A percentile compares a stretch with the other conserved stretches of the same genome.
phyloP scores from a whole-genome alignment of 2,113 vertebrate species.

The Eira barbara region DNA sequence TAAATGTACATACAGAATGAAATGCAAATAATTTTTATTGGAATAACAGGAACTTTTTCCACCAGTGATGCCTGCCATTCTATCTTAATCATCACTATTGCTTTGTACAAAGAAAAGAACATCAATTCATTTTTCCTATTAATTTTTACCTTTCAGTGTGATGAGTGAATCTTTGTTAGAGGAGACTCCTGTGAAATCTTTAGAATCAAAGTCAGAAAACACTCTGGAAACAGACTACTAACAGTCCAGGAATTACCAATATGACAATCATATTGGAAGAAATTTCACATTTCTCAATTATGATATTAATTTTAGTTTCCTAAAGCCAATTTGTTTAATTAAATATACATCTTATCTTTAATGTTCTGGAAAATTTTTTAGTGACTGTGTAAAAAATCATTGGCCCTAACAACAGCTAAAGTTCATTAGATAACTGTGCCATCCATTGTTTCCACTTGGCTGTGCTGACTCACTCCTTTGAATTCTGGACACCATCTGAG shows the following conservation, averaged over 20 bases:
- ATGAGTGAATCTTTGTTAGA: background rate
- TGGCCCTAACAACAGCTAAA: background rate
- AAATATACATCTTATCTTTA: background rate
- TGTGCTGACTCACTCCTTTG: background rate
- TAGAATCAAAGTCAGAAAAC: background rate
- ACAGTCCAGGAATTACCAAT: background rate
- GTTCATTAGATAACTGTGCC: background rate
- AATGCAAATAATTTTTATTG: background rate
- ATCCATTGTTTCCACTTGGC: background rate
- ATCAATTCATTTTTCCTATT: background rate
- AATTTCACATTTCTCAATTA: background rate
- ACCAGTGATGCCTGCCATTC: background rate
- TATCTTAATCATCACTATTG: background rate
- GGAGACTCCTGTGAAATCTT: background rate
- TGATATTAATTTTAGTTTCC: background rate
- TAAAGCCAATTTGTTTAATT: background rate
- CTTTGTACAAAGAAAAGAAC: background rate
- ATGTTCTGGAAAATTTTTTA: background rate
- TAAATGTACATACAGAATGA: background rate
- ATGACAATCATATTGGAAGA: background rate
- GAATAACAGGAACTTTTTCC: background rate
- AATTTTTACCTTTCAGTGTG: background rate
- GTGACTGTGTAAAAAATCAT: background rate
- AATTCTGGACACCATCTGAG: background rate
- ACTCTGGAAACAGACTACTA: background rate